Evolutionary conservation across 2,113 vertebrate species (phyloP), one percentile per base, ranked within the genome.

Genomic region (Sorex araneus): DNA sequence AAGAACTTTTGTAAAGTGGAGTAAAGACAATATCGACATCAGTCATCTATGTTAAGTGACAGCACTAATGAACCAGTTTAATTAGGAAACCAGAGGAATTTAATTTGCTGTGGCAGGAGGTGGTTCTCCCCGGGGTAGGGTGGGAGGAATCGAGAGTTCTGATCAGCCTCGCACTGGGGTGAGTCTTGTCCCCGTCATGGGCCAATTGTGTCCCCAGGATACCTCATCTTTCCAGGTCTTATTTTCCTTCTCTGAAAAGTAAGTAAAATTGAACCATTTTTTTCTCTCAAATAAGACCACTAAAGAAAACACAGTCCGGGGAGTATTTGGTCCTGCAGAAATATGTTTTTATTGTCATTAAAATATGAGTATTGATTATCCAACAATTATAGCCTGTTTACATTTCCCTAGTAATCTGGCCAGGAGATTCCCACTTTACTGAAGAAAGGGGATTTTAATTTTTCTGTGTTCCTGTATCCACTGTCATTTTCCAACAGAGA

Each of bases 1-100:
- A 97, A 90, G n/a, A 90, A 83, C 80, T 75, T 94, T 87, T 69
- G n/a, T 12, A 84, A 97, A 92, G 64, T 84, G 85, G 89, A 95
- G 75, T 47, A 64, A 86, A 94, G 87, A 63, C 21, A 34, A 34
- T 21, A 64, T 32, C 2, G 3, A 13, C 77, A 84, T 88, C 91
- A 96, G 90, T 90, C 91, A 92, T 7, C 91, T 93, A 12, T 27
- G 94, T 73, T 69, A 81, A 57, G 57, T 50, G 34, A 82, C 86
- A 71, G 64, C 60, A 69, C 80, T 97, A 88, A 94, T 89, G 94
- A 34, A 92, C 81, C 57, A 45, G 86, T 96, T 96, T 94, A 94
- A 96, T 96, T 95, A 94, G 95, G n/a, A 94, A 92, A 64, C 70
- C 30, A 34, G 63, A 63, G 18, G 16, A n/a, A 23, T 28, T 77